Percentiles rank a stretch among this genome's conserved stretches.
Evolutionary conservation across 2,888 invertebrate species (phyloP).

Genomic region (Alitta virens): DNA sequence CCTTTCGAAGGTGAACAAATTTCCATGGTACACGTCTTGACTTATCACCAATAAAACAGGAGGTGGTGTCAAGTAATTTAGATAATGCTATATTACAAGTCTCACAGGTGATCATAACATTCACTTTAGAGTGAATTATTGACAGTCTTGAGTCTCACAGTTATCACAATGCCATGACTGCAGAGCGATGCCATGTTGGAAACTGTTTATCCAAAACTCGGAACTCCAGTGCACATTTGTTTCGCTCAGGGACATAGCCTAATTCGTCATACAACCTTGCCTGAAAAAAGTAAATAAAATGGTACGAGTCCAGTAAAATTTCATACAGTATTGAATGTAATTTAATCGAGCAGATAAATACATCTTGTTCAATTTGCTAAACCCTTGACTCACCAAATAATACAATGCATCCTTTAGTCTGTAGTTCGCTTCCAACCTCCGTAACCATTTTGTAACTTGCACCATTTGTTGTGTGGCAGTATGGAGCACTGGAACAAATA

Average conservation of each 20-base stretch:
- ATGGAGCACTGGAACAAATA: constrained; percentile 34
- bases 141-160: too few relatives aligned
- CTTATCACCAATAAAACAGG: too few relatives aligned
- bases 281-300: constrained; percentile 51
- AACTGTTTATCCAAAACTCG: constrained; percentile 74
- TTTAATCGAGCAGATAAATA: too few relatives aligned
- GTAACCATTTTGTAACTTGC: constrained; percentile 70
- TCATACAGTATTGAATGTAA: too few relatives aligned
- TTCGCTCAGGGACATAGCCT: constrained; percentile 70
- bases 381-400: constrained; percentile 62
- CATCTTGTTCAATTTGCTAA: too few relatives aligned
- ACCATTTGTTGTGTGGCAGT: constrained; percentile 51
- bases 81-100: too few relatives aligned
- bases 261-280: constrained; percentile 75
- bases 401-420: constrained; percentile 73
- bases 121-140: too few relatives aligned
- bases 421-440: constrained; percentile 73
- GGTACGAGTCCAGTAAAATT: too few relatives aligned
- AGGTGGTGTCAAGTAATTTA: too few relatives aligned
- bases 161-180: constrained; percentile 7
- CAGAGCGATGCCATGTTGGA: constrained; percentile 64
- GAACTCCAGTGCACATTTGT: constrained; percentile 79
- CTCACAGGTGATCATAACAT: too few relatives aligned
- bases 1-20: too few relatives aligned
- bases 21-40: too few relatives aligned